A percentile compares a stretch with the other conserved stretches of the same genome.
Evolutionary conservation across 1,140 invertebrate species (phyloP).

Genomic region (Drosophila neocordata): DNA sequence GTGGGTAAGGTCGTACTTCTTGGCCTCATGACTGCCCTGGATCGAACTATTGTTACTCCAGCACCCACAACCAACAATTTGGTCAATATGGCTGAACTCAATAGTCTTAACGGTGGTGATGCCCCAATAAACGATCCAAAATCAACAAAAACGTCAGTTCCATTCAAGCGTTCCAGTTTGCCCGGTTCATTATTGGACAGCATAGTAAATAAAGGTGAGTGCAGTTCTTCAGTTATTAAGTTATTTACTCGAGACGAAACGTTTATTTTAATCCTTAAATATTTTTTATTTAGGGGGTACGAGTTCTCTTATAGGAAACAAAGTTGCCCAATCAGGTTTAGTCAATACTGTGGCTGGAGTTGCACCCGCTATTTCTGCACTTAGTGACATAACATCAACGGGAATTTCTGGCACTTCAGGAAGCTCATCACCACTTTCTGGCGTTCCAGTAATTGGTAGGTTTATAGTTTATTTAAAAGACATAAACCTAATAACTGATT

Average conservation of each 20-base stretch:
- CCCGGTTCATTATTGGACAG: neutral
- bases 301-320: neutral
- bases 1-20: slow-evolving; percentile 53
- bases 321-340: neutral
- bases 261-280: too few species aligned
- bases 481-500: neutral
- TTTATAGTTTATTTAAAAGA: neutral
- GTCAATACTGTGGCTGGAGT: neutral
- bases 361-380: neutral
- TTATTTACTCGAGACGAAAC: neutral
- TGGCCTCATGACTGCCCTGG: slow-evolving; percentile 55
- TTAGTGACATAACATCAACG: neutral
- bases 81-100: slow-evolving; percentile 23
- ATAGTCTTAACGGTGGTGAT: slow-evolving; percentile 30
- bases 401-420: neutral
- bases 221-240: neutral
- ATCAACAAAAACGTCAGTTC: slow-evolving; percentile 16
- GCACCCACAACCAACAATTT: slow-evolving; percentile 9
- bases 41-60: slow-evolving; percentile 31
- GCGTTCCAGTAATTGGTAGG: neutral
- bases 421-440: neutral
- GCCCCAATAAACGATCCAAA: neutral
- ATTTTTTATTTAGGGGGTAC: neutral
- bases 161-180: slow-evolving; percentile 37
- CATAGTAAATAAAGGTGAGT: neutral